Conservation (phyloP, 1,140 invertebrate species). For the Stegodyphus mimosarum region DNA sequence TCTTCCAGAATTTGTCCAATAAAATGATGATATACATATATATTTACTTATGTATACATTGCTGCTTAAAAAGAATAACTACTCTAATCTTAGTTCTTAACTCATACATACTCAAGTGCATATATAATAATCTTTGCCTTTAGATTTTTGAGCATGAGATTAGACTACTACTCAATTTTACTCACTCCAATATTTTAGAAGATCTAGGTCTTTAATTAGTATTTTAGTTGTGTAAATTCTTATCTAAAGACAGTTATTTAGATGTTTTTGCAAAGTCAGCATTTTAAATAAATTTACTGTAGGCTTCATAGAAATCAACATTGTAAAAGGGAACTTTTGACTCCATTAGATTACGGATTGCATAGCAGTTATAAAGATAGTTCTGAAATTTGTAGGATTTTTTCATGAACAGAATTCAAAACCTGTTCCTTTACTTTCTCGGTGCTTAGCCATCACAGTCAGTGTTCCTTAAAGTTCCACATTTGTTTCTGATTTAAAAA, state of each 20-base stretch:
- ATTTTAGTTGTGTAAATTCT: slow-evolving; percentile 4
- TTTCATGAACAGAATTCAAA: slow-evolving; percentile 42
- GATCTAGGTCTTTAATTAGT: slow-evolving; percentile 36
- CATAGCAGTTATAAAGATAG: slow-evolving; percentile 31
- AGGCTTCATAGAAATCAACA: slow-evolving; percentile 35
- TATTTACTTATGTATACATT: slow-evolving; percentile 56
- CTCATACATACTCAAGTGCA: slow-evolving; percentile 53
- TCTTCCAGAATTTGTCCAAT: slow-evolving; percentile 58
- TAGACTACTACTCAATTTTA: slow-evolving; percentile 53
- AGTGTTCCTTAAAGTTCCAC: slow-evolving; percentile 19
- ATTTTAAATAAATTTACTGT: slow-evolving; percentile 56
- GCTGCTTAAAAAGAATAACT: slow-evolving; percentile 27
- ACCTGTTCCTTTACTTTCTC: slow-evolving; percentile 19
- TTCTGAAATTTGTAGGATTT: slow-evolving; percentile 17
- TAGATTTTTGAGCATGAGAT: slow-evolving; percentile 48
- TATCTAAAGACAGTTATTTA: slow-evolving; percentile 31
- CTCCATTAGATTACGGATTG: slow-evolving; percentile 42
- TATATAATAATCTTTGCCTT: slow-evolving; percentile 54
- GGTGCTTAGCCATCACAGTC: slow-evolving; percentile 42
- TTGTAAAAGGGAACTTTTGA: slow-evolving; percentile 26
- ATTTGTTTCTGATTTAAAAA: too few species aligned
- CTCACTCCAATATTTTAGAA: slow-evolving; percentile 53
- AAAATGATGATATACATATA: slow-evolving; percentile 39
- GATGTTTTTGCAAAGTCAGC: slow-evolving; percentile 43
- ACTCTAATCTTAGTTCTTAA: slow-evolving; percentile 56